Evolutionary conservation across 1,140 invertebrate species (phyloP), one percentile per base, ranked within the genome.

Genomic region (Lineus longissimus): DNA sequence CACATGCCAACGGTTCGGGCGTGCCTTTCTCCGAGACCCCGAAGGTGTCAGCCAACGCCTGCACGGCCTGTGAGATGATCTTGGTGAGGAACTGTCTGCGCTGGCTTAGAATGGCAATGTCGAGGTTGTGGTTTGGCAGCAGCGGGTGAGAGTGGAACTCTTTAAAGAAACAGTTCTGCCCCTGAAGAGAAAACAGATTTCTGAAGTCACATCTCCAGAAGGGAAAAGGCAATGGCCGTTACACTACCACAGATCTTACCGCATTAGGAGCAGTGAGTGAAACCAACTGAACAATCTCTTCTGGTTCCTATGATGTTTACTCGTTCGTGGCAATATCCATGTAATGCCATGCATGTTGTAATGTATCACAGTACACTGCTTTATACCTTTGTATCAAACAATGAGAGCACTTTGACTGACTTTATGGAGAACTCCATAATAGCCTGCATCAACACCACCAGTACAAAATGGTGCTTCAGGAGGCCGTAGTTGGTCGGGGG

Each of bases 321-420:
- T 43, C 40, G 40, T n/a, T n/a, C n/a, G n/a, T n/a, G n/a, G n/a
- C n/a, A n/a, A n/a, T n/a, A n/a, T n/a, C n/a, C n/a, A n/a, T n/a
- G n/a, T n/a, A n/a, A n/a, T n/a, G n/a, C n/a, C n/a, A n/a, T n/a
- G n/a, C n/a, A n/a, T n/a, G n/a, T n/a, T n/a, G n/a, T n/a, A n/a
- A n/a, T n/a, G n/a, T n/a, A n/a, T n/a, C n/a, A n/a, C n/a, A n/a
- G n/a, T n/a, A n/a, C n/a, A n/a, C n/a, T n/a, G n/a, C n/a, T n/a
- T n/a, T n/a, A n/a, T 76, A 89, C 86, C 76, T 86, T 84, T 25
- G 85, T 83, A 75, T 94, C 91, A 72, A 93, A 96, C 2, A 96
- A 80, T 68, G 86, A 81, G 85, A 75, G 86, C 85, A 67, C 93
- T 76, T 30, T 91, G 86, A 76, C 89, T 27, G 75, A 91, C 30